Evolutionary conservation across 1,140 invertebrate species (phyloP).

Genomic region (Lordiphosa collinella): DNA sequence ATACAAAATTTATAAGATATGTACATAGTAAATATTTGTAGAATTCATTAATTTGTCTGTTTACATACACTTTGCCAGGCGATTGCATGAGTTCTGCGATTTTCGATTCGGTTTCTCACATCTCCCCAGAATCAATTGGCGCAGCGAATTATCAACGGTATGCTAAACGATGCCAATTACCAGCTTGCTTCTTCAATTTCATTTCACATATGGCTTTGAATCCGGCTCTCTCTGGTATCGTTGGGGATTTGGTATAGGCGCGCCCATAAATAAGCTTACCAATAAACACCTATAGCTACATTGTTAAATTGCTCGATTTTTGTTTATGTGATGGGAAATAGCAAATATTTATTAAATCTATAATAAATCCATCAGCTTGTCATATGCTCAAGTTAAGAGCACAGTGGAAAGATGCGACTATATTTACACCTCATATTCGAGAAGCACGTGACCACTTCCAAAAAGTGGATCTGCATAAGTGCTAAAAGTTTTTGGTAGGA

Average conservation of each 20-base stretch:
- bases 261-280: constrained; percentile 12
- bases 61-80: constrained; percentile 46
- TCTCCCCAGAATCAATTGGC: constrained; percentile 41
- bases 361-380: constrained; percentile 12
- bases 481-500: background rate
- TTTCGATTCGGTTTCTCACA: constrained; percentile 13
- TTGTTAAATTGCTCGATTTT: background rate
- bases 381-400: constrained; percentile 1
- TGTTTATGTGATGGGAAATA: too few relatives aligned
- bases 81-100: constrained; percentile 12
- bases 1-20: constrained; percentile 36
- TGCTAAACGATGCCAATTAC: constrained; percentile 61
- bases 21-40: constrained; percentile 23
- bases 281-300: constrained; percentile 6
- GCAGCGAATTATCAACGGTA: constrained; percentile 48
- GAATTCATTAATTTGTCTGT: constrained; percentile 50
- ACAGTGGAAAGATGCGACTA: background rate
- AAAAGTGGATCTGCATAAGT: too few relatives aligned
- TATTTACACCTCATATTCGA: too few relatives aligned
- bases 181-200: constrained; percentile 1
- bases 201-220: constrained; percentile 14
- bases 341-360: constrained; percentile 5
- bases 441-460: too few relatives aligned
- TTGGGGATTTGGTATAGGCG: constrained; percentile 2
- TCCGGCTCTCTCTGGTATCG: constrained; percentile 25